Conservation (phyloP, 2,113 vertebrate species). For the Phasianus colchicus region DNA sequence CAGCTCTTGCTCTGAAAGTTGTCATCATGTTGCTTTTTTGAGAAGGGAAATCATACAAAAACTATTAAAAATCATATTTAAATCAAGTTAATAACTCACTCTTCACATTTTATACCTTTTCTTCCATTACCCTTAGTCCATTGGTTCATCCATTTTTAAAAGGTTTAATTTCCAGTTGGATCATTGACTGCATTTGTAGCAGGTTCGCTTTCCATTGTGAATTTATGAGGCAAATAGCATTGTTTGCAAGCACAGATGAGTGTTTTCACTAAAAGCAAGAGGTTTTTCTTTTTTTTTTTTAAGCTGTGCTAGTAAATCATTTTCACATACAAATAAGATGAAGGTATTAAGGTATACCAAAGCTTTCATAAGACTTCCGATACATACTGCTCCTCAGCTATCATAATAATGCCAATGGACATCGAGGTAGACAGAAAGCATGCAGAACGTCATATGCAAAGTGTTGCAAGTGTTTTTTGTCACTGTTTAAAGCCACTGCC, state of each 20-base stretch:
- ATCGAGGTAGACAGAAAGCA: neutral
- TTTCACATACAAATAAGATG: neutral
- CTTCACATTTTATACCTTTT: constrained; percentile 53
- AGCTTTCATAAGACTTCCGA: neutral
- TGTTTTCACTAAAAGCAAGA: neutral
- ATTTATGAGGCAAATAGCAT: constrained; percentile 42
- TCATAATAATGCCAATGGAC: neutral
- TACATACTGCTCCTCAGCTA: neutral
- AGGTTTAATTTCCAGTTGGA: constrained; percentile 71
- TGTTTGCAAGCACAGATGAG: constrained; percentile 32
- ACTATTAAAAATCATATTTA: constrained; percentile 52
- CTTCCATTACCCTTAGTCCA: constrained; percentile 65
- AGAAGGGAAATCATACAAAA: constrained; percentile 11
- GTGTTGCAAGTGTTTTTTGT: neutral
- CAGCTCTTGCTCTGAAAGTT: neutral
- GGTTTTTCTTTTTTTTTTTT: neutral
- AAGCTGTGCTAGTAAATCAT: neutral
- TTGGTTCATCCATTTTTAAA: constrained; percentile 71
- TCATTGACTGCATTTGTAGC: constrained; percentile 70
- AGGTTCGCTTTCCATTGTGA: constrained; percentile 52
- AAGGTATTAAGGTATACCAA: neutral
- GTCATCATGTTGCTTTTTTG: neutral
- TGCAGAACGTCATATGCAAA: neutral
- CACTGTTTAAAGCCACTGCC: neutral
- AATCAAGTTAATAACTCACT: constrained; percentile 63